A percentile compares a stretch with the other conserved stretches of the same genome.
These are phyloP conservation scores for Copidosoma aretas DNA, from an alignment of 2,888 invertebrate species.

Conservation along the genomic window DNA sequence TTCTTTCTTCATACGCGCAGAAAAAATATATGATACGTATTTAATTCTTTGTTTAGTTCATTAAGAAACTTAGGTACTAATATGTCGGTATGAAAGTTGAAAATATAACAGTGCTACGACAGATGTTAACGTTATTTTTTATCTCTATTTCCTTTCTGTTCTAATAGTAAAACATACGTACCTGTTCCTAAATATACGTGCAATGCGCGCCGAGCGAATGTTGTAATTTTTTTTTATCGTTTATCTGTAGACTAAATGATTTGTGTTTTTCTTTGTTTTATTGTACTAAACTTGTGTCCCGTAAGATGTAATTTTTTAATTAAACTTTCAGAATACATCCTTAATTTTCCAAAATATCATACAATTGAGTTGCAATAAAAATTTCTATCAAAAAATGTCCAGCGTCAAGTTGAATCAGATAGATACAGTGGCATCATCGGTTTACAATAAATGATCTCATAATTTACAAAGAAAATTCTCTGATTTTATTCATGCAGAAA, in stretches of 20 bases:
- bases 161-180: constrained; percentile 32
- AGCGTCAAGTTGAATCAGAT: constrained; percentile 3
- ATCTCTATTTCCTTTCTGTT: constrained; percentile 13
- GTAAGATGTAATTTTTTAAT: background rate
- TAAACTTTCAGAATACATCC: background rate
- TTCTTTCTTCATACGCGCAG: background rate
- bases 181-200: constrained; percentile 39
- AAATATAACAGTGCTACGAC: background rate
- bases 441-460: constrained; percentile 20
- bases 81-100: background rate
- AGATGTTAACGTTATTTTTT: constrained; percentile 7
- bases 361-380: background rate
- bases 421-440: background rate
- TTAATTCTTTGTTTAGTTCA: background rate
- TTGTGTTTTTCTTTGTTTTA: background rate
- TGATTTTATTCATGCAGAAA: constrained; percentile 9
- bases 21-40: no score
- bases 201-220: constrained; percentile 32
- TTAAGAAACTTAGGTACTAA: background rate
- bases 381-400: background rate
- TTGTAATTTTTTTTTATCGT: constrained; percentile 17
- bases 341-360: background rate
- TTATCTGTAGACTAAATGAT: constrained; percentile 7
- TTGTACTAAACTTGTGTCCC: background rate
- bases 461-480: constrained; percentile 13